Conservation (phyloP, 92 coral and sea anemone species). For the Bergia puertoricense region DNA sequence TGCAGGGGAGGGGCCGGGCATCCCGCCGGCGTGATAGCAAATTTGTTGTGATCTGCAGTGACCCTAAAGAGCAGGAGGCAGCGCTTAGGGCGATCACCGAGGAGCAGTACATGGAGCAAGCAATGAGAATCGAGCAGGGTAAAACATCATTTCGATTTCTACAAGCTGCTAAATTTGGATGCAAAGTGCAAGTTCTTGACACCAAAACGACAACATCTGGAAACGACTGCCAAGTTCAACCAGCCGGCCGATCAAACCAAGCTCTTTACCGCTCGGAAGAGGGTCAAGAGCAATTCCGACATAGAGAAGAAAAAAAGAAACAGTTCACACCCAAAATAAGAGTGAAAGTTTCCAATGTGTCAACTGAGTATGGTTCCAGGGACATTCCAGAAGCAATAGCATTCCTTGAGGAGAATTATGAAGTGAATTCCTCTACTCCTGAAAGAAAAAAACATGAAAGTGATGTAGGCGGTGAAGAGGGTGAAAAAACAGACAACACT, state of each 20-base stretch:
- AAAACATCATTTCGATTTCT: background rate
- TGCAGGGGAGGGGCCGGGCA: slow-evolving; percentile 97
- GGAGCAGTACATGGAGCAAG: slow-evolving; percentile 82
- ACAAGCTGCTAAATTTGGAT: slow-evolving; percentile 65
- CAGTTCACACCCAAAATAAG: slow-evolving; percentile 35
- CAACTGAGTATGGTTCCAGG: slow-evolving; percentile 13
- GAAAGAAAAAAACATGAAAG: slow-evolving; percentile 10
- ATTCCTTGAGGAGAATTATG: slow-evolving; percentile 40
- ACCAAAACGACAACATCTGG: background rate
- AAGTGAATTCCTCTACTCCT: slow-evolving; percentile 46
- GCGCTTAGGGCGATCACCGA: slow-evolving; percentile 56
- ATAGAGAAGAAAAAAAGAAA: slow-evolving; percentile 14
- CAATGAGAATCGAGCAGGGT: slow-evolving; percentile 56
- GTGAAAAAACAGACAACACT: slow-evolving; percentile 1
- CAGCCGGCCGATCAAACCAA: background rate
- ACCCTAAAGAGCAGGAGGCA: slow-evolving; percentile 56
- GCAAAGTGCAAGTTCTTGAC: slow-evolving; percentile 65
- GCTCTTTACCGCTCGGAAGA: background rate
- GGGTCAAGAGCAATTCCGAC: slow-evolving; percentile 10
- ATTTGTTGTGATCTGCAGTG: slow-evolving; percentile 82
- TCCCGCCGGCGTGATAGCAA: slow-evolving; percentile 86
- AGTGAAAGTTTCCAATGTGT: slow-evolving; percentile 47
- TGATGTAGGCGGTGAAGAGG: background rate
- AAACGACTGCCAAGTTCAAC: background rate
- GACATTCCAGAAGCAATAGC: slow-evolving; percentile 44